Percentiles rank a stretch among this genome's conserved stretches.
Evolutionary conservation across 2,113 vertebrate species (phyloP).

Genomic region (Rafetus swinhoei): DNA sequence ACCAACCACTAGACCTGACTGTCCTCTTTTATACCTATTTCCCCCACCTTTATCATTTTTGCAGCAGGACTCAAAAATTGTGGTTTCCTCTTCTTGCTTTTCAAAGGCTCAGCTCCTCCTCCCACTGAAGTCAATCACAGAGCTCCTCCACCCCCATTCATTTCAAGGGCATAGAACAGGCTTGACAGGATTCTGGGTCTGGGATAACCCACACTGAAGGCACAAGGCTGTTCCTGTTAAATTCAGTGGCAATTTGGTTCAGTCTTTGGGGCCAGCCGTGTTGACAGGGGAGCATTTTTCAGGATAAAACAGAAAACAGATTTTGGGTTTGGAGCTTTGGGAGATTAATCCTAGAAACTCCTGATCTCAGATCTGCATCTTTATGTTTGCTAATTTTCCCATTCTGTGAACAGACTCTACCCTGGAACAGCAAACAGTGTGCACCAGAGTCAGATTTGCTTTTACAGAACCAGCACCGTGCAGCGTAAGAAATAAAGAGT

Average conservation of each 20-base stretch:
- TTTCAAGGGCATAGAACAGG: background rate
- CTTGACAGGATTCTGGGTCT: background rate
- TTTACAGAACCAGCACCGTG: background rate
- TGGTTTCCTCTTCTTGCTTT: background rate
- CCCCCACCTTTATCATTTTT: background rate
- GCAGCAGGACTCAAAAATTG: background rate
- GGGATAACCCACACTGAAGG: background rate
- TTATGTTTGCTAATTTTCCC: slow-evolving; percentile 6
- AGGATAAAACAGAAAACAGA: background rate
- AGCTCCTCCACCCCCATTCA: background rate
- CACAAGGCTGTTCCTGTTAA: background rate
- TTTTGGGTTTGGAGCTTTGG: background rate
- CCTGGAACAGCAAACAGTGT: background rate
- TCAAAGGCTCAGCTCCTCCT: background rate
- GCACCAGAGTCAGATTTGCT: background rate
- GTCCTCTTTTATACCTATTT: background rate
- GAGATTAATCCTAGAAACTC: background rate
- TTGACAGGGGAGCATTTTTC: background rate
- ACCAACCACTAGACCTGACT: background rate
- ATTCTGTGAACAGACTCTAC: slow-evolving; percentile 12
- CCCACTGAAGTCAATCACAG: background rate
- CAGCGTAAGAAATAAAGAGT: slow-evolving; percentile 15
- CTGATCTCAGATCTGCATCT: background rate
- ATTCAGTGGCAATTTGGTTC: background rate
- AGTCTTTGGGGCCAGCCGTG: background rate